These are phyloP conservation scores for Pluvianellus socialis DNA, from an alignment of 2,113 vertebrate genomes.

Conservation along the genomic window DNA sequence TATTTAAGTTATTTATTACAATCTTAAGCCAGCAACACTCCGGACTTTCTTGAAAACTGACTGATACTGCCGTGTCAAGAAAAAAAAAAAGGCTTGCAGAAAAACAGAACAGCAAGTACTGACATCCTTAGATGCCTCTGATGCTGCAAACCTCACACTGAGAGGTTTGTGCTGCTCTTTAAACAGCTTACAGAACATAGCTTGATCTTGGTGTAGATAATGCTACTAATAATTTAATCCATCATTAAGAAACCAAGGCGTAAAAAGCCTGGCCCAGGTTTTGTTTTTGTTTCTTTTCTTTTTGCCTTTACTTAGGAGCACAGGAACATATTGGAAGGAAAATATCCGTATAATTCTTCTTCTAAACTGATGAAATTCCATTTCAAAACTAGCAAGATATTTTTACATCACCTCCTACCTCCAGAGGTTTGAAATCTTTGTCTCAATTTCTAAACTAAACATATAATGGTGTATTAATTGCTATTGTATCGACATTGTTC, in stretches of 20 bases:
- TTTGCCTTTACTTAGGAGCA: neutral
- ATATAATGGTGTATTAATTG: neutral
- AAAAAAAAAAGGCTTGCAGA: neutral
- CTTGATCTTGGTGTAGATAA: constrained; percentile 3
- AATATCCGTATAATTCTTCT: neutral
- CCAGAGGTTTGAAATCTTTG: neutral
- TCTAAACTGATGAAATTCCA: neutral
- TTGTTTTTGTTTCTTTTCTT: neutral
- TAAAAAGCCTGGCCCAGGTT: neutral
- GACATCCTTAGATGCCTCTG: constrained; percentile 1
- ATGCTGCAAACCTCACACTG: neutral
- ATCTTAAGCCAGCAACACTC: neutral
- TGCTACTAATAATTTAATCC: neutral
- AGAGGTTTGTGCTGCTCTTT: constrained; percentile 5
- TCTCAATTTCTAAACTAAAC: neutral
- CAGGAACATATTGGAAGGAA: neutral
- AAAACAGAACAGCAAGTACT: neutral
- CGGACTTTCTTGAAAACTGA: neutral
- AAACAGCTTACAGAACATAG: neutral
- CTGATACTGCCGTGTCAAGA: neutral
- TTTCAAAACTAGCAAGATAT: neutral
- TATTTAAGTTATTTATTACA: neutral
- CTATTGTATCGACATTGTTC: neutral
- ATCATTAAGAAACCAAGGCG: neutral
- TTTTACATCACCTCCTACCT: neutral